Percentiles rank a stretch among this genome's conserved stretches.
phyloP scores from a whole-genome alignment of 2,797 vertebrate genomes.

The Liasis olivaceus region DNA sequence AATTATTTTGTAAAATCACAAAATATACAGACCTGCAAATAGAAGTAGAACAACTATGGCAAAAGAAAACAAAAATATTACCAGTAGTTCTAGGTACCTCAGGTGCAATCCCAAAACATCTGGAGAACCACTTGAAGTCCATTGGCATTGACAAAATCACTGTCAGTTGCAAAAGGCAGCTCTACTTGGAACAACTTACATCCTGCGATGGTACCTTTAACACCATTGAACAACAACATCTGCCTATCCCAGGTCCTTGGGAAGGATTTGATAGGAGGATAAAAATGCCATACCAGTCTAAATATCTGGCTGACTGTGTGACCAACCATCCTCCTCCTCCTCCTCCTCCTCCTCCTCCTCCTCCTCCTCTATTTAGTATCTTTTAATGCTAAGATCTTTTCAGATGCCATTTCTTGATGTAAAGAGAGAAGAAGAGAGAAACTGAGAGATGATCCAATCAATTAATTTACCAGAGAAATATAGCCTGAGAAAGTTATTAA shows the following conservation, averaged over 20 bases:
- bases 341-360: too few relatives aligned
- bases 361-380: neutral
- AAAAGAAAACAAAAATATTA: too few relatives aligned
- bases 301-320: too few relatives aligned
- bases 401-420: neutral
- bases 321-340: too few relatives aligned
- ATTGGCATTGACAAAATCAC: too few relatives aligned
- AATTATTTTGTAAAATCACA: too few relatives aligned
- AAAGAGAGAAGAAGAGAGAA: neutral
- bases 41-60: too few relatives aligned
- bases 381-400: neutral
- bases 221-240: neutral
- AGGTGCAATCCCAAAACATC: too few relatives aligned
- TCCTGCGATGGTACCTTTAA: neutral
- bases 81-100: too few relatives aligned
- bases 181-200: neutral
- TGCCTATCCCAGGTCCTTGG: neutral
- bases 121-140: too few relatives aligned
- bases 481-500: neutral
- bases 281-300: neutral
- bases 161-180: too few relatives aligned
- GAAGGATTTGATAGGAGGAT: neutral
- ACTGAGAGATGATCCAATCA: neutral
- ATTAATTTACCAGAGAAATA: neutral
- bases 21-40: too few relatives aligned